Conservation (phyloP, 2,888 invertebrate species). For the Pollenia labialis region DNA sequence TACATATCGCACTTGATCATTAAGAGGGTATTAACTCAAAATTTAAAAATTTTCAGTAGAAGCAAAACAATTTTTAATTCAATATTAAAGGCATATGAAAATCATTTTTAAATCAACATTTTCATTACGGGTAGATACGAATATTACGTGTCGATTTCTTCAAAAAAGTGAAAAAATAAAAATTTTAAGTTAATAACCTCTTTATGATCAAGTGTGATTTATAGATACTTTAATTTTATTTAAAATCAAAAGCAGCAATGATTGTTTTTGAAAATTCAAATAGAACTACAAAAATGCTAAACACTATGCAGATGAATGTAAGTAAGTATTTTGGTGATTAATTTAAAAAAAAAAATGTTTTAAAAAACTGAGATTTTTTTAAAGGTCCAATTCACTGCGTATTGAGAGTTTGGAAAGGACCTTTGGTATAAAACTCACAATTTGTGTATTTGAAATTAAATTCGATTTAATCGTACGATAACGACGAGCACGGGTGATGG, state of each 20-base stretch:
- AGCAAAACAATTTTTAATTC: too few relatives aligned
- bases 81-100: neutral
- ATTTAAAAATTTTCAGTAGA: too few relatives aligned
- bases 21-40: too few relatives aligned
- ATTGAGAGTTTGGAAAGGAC: slow-evolving; percentile 62
- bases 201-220: too few relatives aligned
- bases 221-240: neutral
- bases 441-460: slow-evolving; percentile 83
- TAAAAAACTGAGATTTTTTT: slow-evolving; percentile 46
- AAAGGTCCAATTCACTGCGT: slow-evolving; percentile 48
- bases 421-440: slow-evolving; percentile 79
- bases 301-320: slow-evolving; percentile 42
- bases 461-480: slow-evolving; percentile 83
- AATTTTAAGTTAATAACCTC: too few relatives aligned
- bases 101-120: too few relatives aligned
- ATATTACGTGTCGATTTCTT: too few relatives aligned
- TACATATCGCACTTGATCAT: too few relatives aligned
- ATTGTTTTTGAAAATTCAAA: slow-evolving; percentile 46
- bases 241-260: slow-evolving; percentile 57
- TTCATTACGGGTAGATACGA: too few relatives aligned
- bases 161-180: too few relatives aligned
- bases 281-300: slow-evolving; percentile 56
- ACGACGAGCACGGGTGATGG: slow-evolving; percentile 83
- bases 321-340: slow-evolving; percentile 49
- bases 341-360: slow-evolving; percentile 48